A percentile compares a stretch with the other conserved stretches of the same genome.
phyloP scores from a whole-genome alignment of 1,140 invertebrate species.

The Adoxophyes honmai region DNA sequence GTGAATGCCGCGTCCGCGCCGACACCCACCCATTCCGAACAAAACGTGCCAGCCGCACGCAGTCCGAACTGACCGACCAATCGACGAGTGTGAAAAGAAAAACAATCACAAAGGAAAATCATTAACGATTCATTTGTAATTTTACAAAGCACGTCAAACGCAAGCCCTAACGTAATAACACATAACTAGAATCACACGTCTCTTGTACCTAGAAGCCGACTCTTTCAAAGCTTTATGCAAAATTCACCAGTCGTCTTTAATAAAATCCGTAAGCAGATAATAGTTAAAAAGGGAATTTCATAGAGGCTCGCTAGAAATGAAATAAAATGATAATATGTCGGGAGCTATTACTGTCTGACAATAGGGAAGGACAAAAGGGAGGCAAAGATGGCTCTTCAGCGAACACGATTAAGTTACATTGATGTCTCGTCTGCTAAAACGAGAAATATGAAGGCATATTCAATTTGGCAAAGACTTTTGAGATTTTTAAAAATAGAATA shows the following conservation, averaged over 20 bases:
- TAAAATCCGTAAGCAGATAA: constrained; percentile 26
- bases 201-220: background rate
- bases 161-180: background rate
- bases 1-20: constrained; percentile 49
- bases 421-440: constrained; percentile 24
- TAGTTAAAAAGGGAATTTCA: constrained; percentile 52
- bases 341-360: constrained; percentile 55
- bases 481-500: background rate
- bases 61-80: constrained; percentile 31
- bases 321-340: constrained; percentile 66
- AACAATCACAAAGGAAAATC: constrained; percentile 47
- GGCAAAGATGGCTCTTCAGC: constrained; percentile 52
- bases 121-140: constrained; percentile 29
- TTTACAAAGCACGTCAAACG: constrained; percentile 19
- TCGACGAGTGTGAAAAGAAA: constrained; percentile 56
- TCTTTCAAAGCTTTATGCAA: constrained; percentile 10
- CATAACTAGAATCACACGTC: background rate
- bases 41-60: constrained; percentile 69
- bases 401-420: constrained; percentile 59
- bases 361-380: constrained; percentile 62
- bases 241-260: constrained; percentile 26
- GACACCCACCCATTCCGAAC: constrained; percentile 52
- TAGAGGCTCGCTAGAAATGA: constrained; percentile 47
- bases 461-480: background rate
- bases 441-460: constrained; percentile 14